Evolutionary conservation across 2,888 invertebrate species (phyloP).

Genomic region (Rhimphoctona megacephalus): DNA sequence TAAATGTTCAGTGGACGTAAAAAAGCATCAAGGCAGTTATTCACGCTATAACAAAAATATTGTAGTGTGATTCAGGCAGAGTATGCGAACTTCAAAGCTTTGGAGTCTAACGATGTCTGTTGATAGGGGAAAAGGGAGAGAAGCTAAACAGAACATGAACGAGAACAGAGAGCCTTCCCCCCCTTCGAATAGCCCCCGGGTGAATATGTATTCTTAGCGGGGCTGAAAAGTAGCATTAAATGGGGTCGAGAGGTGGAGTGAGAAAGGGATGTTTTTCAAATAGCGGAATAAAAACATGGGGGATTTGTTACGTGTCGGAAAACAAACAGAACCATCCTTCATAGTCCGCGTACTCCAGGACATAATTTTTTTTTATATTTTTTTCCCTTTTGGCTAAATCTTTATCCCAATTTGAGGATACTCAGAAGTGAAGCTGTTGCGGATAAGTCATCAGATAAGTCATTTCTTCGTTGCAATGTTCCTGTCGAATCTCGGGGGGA

Average conservation of each 20-base stretch:
- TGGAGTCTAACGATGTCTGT: slow-evolving; percentile 45
- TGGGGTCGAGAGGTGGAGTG: slow-evolving; percentile 19
- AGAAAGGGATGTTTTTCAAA: slow-evolving; percentile 41
- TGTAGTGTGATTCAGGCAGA: neutral
- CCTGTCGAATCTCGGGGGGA: slow-evolving; percentile 32
- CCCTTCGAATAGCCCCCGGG: slow-evolving; percentile 64
- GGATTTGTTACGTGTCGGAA: slow-evolving; percentile 24
- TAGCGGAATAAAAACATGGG: slow-evolving; percentile 44
- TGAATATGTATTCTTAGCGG: slow-evolving; percentile 54
- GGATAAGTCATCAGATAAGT: neutral
- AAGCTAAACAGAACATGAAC: slow-evolving; percentile 36
- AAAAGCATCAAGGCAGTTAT: neutral
- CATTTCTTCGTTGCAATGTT: neutral
- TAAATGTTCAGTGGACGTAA: neutral
- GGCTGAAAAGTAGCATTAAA: slow-evolving; percentile 65
- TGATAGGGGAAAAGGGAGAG: slow-evolving; percentile 28
- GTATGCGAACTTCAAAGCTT: slow-evolving; percentile 55
- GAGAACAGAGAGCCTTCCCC: slow-evolving; percentile 43
- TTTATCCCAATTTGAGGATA: slow-evolving; percentile 24
- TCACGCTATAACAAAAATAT: neutral
- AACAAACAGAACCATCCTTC: slow-evolving; percentile 33
- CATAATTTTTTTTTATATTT: neutral
- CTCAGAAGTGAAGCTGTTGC: neutral
- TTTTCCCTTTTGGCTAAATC: neutral
- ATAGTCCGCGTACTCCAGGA: slow-evolving; percentile 29